A percentile compares a stretch with the other conserved stretches of the same genome.
These are phyloP conservation scores for Otocyon megalotis DNA, from an alignment of 2,113 vertebrate species.

Conservation along the genomic window DNA sequence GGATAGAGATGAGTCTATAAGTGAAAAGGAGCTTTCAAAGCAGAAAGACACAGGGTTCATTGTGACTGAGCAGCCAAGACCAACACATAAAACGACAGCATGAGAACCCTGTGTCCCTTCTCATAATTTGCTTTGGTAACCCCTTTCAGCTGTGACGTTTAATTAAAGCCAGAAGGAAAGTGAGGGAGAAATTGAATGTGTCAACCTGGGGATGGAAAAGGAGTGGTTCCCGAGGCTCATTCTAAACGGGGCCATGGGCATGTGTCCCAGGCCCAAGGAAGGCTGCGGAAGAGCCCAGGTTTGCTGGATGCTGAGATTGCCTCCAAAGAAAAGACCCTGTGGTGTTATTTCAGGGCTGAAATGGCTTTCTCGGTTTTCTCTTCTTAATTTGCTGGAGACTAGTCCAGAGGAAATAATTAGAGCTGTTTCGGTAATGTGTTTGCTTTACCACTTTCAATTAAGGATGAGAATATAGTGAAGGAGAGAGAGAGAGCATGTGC, in stretches of 20 bases:
- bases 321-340: not conserved
- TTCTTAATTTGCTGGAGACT: slow-evolving; percentile 76
- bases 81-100: not conserved
- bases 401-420: slow-evolving; percentile 78
- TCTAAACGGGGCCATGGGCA: not conserved
- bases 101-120: not conserved
- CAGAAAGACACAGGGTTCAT: not conserved
- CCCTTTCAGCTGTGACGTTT: slow-evolving; percentile 52
- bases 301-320: not conserved
- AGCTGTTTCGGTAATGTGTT: slow-evolving; percentile 64
- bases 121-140: slow-evolving; percentile 35
- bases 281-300: not conserved
- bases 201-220: not conserved
- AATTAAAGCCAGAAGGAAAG: slow-evolving; percentile 69
- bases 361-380: slow-evolving; percentile 65
- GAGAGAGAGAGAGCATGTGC: not conserved
- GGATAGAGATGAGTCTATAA: not conserved
- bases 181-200: slow-evolving; percentile 11
- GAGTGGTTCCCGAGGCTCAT: not conserved
- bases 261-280: not conserved
- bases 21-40: not conserved
- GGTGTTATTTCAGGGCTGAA: slow-evolving; percentile 59
- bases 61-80: not conserved
- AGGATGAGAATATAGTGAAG: slow-evolving; percentile 47
- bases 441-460: slow-evolving; percentile 77